Conservation (phyloP, 2,888 invertebrate genomes). For the Cylindroiulus punctatus region DNA sequence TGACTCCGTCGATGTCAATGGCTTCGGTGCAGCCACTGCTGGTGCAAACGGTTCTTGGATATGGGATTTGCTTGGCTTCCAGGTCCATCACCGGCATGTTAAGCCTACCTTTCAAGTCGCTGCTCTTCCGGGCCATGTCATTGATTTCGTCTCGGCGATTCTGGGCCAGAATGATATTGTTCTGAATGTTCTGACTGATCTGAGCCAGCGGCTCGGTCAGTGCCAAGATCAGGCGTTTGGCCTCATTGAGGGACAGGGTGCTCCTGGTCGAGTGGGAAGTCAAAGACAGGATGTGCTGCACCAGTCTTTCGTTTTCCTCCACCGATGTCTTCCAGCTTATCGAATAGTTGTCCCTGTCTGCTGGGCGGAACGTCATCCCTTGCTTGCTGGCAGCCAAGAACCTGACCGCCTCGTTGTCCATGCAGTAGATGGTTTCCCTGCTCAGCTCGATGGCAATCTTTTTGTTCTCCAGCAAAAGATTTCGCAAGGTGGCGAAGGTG, state of each 20-base stretch:
- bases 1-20: not conserved
- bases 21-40: not conserved
- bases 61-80: not conserved
- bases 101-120: not conserved
- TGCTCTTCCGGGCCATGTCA: not conserved
- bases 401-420: constrained; percentile 60
- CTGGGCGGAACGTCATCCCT: constrained; percentile 50
- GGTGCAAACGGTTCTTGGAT: constrained; percentile 51
- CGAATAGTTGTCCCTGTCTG: constrained; percentile 50
- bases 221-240: constrained; percentile 16
- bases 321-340: constrained; percentile 59
- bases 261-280: constrained; percentile 33
- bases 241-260: constrained; percentile 50
- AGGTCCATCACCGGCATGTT: constrained; percentile 47
- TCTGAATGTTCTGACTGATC: constrained; percentile 52
- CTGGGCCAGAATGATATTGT: constrained; percentile 35
- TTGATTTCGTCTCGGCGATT: constrained; percentile 21
- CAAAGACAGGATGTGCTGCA: constrained; percentile 53
- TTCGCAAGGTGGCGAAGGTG: constrained; percentile 52
- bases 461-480: constrained; percentile 38
- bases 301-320: constrained; percentile 57
- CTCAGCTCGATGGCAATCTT: not conserved
- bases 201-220: constrained; percentile 54
- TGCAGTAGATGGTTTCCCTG: constrained; percentile 58
- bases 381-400: constrained; percentile 58